A percentile compares a stretch with the other conserved stretches of the same genome.
phyloP scores from a whole-genome alignment of 2,113 vertebrate species.

The Electrona antarctica region DNA sequence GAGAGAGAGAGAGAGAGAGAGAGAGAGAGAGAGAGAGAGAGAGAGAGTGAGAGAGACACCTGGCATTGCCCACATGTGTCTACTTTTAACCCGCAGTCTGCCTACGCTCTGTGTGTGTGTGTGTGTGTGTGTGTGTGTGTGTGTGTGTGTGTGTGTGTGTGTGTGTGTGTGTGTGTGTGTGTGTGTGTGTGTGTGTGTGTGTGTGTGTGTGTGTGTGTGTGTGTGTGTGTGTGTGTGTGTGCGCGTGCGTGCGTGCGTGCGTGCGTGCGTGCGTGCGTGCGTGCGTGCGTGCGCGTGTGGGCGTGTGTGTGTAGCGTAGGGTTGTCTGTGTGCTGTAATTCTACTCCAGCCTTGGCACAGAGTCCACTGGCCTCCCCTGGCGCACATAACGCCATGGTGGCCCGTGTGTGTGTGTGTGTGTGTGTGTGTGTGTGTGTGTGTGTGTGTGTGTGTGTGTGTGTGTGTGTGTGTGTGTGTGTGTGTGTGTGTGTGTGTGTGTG shows the following conservation, averaged over 20 bases:
- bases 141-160: not conserved
- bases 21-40: too few species aligned
- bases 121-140: not conserved
- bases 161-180: conserved; percentile 9
- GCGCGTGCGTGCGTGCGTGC: not conserved
- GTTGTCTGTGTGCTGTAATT: conserved; percentile 37
- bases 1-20: too few species aligned
- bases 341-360: conserved; percentile 42
- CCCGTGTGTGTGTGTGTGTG: conserved; percentile 12
- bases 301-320: conserved; percentile 2
- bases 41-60: too few species aligned
- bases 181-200: conserved; percentile 13
- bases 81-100: too few species aligned
- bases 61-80: too few species aligned
- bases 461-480: not conserved
- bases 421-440: conserved; percentile 21
- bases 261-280: conserved; percentile 12
- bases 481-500: too few species aligned
- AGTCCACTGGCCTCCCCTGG: not conserved
- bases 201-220: not conserved
- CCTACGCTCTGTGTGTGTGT: not conserved
- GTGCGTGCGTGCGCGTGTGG: conserved; percentile 12
- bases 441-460: conserved; percentile 11
- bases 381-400: conserved; percentile 32
- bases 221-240: not conserved